phyloP scores from a whole-genome alignment of 2,797 vertebrate species.

The Rhinella marina region DNA sequence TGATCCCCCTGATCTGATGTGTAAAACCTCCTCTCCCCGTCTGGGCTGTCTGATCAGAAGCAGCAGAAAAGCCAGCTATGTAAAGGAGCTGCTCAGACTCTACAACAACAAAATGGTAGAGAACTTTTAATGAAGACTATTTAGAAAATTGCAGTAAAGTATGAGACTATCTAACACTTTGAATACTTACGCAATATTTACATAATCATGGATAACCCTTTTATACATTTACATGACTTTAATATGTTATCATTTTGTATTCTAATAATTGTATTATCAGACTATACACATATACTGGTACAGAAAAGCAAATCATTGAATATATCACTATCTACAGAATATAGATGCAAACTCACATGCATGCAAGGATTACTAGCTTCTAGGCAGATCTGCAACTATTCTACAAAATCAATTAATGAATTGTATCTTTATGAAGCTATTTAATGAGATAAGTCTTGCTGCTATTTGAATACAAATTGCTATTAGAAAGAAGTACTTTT shows the following conservation, averaged over 20 bases:
- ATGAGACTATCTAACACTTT: background rate
- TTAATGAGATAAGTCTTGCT: slow-evolving; percentile 8
- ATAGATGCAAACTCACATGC: slow-evolving; percentile 8
- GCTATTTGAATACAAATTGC: slow-evolving; percentile 14
- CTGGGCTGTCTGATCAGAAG: background rate
- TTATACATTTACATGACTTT: background rate
- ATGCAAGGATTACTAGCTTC: slow-evolving; percentile 24
- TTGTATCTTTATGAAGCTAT: background rate
- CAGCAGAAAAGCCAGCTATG: background rate
- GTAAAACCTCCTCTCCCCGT: too few species aligned
- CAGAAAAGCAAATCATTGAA: background rate
- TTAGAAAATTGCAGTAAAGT: background rate
- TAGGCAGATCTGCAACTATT: slow-evolving; percentile 15
- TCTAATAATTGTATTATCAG: background rate
- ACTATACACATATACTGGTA: background rate
- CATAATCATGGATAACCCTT: background rate
- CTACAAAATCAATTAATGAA: slow-evolving; percentile 28
- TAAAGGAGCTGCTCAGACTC: background rate
- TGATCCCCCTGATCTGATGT: too few species aligned
- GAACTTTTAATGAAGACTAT: background rate
- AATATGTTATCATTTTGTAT: background rate
- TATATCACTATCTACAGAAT: background rate
- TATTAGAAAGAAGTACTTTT: slow-evolving; percentile 1
- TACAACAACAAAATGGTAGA: background rate
- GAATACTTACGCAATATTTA: background rate